Percentiles rank a stretch among this genome's conserved stretches.
These are phyloP conservation scores for Drosophila obscura DNA, from an alignment of 1,140 invertebrate species.

Conservation along the genomic window DNA sequence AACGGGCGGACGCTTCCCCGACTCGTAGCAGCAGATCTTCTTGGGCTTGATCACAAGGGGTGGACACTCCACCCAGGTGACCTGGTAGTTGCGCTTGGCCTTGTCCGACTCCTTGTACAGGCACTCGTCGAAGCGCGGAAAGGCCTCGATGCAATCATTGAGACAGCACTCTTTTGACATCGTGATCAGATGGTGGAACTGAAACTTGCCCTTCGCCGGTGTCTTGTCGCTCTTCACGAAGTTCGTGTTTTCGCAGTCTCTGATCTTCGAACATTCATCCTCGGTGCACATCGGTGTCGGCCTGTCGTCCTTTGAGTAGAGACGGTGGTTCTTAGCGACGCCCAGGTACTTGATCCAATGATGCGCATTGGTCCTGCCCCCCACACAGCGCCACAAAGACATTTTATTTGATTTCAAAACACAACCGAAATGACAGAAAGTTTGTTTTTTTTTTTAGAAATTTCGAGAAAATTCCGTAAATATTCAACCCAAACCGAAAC, in stretches of 20 bases:
- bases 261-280: not conserved
- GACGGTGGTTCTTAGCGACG: not conserved
- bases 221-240: not conserved
- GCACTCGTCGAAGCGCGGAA: conserved; percentile 48
- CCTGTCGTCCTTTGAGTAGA: conserved; percentile 15
- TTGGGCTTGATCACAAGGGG: conserved; percentile 63
- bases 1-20: conserved; percentile 17
- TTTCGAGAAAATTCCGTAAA: no score
- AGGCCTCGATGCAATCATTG: not conserved
- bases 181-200: conserved; percentile 29
- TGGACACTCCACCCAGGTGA: conserved; percentile 70
- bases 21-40: conserved; percentile 56
- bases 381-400: conserved; percentile 14
- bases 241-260: conserved; percentile 15
- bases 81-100: conserved; percentile 58
- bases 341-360: not conserved
- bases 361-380: not conserved
- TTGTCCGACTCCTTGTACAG: conserved; percentile 62
- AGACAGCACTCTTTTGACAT: not conserved
- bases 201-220: not conserved
- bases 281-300: conserved; percentile 18
- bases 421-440: no score
- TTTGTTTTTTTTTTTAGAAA: no score
- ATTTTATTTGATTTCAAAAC: not conserved
- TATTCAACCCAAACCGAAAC: no score